These are phyloP conservation scores for Pipistrellus pygmaeus DNA, from an alignment of 2,797 vertebrate genomes.

Conservation along the genomic window DNA sequence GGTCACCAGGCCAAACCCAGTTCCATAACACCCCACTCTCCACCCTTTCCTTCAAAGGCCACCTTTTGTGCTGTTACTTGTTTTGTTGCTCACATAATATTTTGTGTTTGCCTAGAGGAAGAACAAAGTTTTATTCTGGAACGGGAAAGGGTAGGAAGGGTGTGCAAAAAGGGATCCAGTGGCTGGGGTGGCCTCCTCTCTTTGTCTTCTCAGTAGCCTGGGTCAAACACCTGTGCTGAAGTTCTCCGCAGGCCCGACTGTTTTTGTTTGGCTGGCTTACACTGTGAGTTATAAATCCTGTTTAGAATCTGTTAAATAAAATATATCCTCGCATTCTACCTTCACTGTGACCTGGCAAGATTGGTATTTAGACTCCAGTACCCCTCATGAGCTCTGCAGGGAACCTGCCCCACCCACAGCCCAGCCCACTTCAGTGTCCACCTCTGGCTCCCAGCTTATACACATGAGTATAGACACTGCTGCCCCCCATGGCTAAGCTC, in stretches of 20 bases:
- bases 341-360: neutral
- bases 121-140: neutral
- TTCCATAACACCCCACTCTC: neutral
- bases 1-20: neutral
- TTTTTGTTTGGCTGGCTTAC: neutral
- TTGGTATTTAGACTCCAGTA: neutral
- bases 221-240: neutral
- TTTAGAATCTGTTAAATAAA: conserved; percentile 20
- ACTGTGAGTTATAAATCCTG: neutral
- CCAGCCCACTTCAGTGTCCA: neutral
- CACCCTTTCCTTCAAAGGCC: neutral
- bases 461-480: rapidly evolving
- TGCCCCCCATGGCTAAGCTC: neutral
- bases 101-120: neutral
- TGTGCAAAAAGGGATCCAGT: neutral
- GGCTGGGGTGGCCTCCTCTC: neutral
- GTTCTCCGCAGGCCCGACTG: neutral
- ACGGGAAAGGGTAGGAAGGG: neutral
- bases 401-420: neutral
- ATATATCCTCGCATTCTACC: neutral
- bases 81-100: neutral
- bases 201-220: neutral
- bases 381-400: neutral
- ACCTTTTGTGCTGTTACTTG: neutral
- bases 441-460: neutral